Evolutionary conservation across 2,888 invertebrate species (phyloP), one percentile per base, ranked within the genome.

Genomic region (Leptinotarsa rubiginosa): DNA sequence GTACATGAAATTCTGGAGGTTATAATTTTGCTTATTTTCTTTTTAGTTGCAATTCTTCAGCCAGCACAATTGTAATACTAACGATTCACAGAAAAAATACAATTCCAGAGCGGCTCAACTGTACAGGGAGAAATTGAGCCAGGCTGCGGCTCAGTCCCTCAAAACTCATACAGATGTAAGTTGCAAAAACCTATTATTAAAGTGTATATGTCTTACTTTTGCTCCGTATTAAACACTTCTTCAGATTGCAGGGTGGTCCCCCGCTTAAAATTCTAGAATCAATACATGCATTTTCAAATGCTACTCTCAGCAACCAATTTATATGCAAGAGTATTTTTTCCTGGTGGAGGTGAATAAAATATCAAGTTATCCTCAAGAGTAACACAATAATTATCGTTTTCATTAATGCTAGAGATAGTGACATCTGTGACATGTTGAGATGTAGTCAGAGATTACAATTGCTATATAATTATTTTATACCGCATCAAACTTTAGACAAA

Each of bases 51-150:
- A 96, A 85, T 99, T 95, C 89, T 99, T 99, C 89, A 92, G 94
- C 74, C 96, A 97, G 85, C 96, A 99, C 86, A 97, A 98, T 81
- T 95, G 97, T 87, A 92, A 91, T 73, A 95, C 96, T 52, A 93
- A 93, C 66, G 99, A 99, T 89, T 94, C 98, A 20, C 96, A 98
- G 82, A 96, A 97, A 87, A 99, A 99, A 87, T 99, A 99, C 88
- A 97, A 95, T 86, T 98, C 98, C 2, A 91, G 98, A 74, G 97
- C 97, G 67, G 98, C 99, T 1, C 94, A 95, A 85, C 89, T 97
- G 84, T 99, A 99, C 88, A 91, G 94, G 83, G 97, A 98, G 83
- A 98, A 98, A 88, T 89, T 99, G 76, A 89, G 92, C 78, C 90
- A 93, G 71, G 88, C 92, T 82, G 96, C 98, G n/a, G 91, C 93